These are phyloP conservation scores for Drosophila pegasa DNA, from an alignment of 2,888 invertebrate species.

Conservation along the genomic window DNA sequence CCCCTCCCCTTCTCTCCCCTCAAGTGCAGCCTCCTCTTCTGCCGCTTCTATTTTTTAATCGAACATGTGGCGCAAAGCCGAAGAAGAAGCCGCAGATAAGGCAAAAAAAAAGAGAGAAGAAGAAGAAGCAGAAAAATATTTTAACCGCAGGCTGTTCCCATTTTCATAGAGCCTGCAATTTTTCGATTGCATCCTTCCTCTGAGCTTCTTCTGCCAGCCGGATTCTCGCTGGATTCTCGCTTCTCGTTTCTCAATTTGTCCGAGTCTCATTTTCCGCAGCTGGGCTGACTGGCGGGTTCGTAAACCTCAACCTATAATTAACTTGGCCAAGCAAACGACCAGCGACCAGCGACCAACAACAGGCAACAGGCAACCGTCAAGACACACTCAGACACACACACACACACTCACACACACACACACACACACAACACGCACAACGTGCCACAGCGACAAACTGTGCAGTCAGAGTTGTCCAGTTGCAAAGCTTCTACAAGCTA, in stretches of 20 bases:
- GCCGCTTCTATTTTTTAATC: slow-evolving; percentile 24
- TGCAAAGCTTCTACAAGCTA: slow-evolving; percentile 21
- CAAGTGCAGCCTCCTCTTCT: slow-evolving; percentile 44
- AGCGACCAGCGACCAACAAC: slow-evolving; percentile 29
- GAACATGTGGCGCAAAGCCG: slow-evolving; percentile 24
- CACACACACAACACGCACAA: slow-evolving; percentile 5
- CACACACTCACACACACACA: slow-evolving; percentile 15
- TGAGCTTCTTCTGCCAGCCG: not conserved
- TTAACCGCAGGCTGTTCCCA: slow-evolving; percentile 69
- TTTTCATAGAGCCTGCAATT: slow-evolving; percentile 68
- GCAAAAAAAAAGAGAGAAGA: not conserved
- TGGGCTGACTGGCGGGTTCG: slow-evolving; percentile 66
- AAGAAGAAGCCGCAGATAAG: too few species aligned
- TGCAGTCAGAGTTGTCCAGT: slow-evolving; percentile 41
- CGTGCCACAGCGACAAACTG: slow-evolving; percentile 20
- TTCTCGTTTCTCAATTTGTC: slow-evolving; percentile 4
- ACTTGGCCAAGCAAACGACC: slow-evolving; percentile 69
- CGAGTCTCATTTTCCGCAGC: slow-evolving; percentile 43
- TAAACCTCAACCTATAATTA: slow-evolving; percentile 82
- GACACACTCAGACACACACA: slow-evolving; percentile 15
- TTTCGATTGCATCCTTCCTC: slow-evolving; percentile 31
- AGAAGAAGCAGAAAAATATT: not conserved
- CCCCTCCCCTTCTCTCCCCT: slow-evolving; percentile 26
- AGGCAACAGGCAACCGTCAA: slow-evolving; percentile 31
- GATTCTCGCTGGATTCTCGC: slow-evolving; percentile 1